Conservation (phyloP, 2,113 vertebrate genomes). For the Urocolius indicus region DNA sequence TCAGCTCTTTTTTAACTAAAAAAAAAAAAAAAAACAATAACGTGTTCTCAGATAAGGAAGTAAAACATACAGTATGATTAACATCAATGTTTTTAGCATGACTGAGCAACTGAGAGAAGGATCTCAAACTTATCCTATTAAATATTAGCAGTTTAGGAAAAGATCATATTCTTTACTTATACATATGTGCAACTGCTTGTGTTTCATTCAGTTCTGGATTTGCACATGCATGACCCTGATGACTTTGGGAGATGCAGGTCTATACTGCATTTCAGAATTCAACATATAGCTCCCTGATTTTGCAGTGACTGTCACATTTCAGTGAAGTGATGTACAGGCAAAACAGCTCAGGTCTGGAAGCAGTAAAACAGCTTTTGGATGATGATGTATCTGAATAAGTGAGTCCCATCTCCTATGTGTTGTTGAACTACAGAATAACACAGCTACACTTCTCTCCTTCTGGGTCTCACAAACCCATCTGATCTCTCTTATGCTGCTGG, state of each 20-base stretch:
- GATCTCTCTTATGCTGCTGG: no score
- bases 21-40: background rate
- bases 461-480: background rate
- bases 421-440: background rate
- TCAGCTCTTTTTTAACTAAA: background rate
- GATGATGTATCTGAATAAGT: background rate
- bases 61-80: background rate
- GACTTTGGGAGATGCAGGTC: background rate
- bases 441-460: background rate
- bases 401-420: background rate
- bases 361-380: background rate
- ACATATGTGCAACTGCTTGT: background rate
- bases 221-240: background rate
- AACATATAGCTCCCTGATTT: background rate
- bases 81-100: background rate
- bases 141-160: background rate
- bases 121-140: background rate
- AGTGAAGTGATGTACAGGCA: background rate
- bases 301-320: background rate
- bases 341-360: background rate
- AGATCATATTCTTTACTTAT: background rate
- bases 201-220: background rate
- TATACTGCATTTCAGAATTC: background rate
- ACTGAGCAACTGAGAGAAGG: background rate
- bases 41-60: background rate